Evolutionary conservation across 2,888 invertebrate species (phyloP).

Genomic region (Athalia circularis): DNA sequence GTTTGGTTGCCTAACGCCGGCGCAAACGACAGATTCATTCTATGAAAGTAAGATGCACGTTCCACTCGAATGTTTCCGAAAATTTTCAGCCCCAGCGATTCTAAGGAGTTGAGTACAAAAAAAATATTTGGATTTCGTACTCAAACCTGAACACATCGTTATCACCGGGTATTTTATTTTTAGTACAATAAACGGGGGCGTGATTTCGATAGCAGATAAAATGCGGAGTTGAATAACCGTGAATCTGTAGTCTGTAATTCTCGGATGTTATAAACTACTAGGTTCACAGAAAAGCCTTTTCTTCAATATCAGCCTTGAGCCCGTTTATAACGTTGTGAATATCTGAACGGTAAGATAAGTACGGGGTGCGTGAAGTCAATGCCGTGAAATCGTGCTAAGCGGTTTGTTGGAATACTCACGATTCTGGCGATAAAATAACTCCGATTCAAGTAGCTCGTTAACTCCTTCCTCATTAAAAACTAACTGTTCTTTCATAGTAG

Average conservation of each 20-base stretch:
- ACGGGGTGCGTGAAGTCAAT: neutral
- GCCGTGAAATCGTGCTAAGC: neutral
- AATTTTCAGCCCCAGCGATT: neutral
- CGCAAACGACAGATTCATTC: neutral
- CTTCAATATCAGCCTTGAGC: neutral
- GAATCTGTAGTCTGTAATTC: slow-evolving; percentile 6
- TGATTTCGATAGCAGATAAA: neutral
- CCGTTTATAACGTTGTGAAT: neutral
- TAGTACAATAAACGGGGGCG: neutral
- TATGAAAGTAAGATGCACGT: neutral
- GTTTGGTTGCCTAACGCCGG: slow-evolving; percentile 39
- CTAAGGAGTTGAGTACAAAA: neutral
- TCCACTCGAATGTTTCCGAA: neutral
- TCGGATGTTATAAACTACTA: slow-evolving; percentile 4
- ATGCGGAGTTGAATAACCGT: neutral
- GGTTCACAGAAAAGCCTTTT: neutral
- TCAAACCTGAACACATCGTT: neutral
- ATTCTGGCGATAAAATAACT: slow-evolving; percentile 19
- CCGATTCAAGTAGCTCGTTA: slow-evolving; percentile 22
- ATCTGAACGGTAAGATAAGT: neutral
- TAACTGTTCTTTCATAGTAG: slow-evolving; percentile 28
- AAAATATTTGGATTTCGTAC: neutral
- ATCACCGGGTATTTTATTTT: neutral
- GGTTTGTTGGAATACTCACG: slow-evolving; percentile 9
- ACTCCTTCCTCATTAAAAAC: slow-evolving; percentile 18